A percentile compares a stretch with the other conserved stretches of the same genome.
Conservation (phyloP, 2,888 invertebrate genomes). For the Nemurella pictetii region DNA sequence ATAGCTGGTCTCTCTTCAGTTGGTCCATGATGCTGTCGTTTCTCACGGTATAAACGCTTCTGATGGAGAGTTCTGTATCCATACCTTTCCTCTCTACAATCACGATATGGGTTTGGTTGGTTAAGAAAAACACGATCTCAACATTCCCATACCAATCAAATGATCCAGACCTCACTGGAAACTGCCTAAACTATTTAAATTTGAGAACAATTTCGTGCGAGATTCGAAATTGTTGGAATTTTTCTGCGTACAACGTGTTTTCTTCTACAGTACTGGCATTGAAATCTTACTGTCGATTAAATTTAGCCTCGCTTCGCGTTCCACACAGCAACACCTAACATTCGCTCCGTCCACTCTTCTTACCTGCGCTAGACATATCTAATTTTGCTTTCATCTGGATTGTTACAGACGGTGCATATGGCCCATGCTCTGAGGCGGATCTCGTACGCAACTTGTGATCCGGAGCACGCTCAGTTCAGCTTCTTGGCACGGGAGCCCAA, state of each 20-base stretch:
- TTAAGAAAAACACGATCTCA: slow-evolving; percentile 3
- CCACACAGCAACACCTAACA: background rate
- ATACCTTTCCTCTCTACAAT: background rate
- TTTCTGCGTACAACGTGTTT: background rate
- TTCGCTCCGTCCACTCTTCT: background rate
- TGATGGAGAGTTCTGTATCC: background rate
- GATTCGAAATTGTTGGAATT: background rate
- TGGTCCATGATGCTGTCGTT: background rate
- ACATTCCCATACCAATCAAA: slow-evolving; percentile 4
- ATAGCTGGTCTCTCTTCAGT: background rate
- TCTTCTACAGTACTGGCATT: background rate
- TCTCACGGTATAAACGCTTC: background rate
- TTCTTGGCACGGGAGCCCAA: slow-evolving; percentile 74
- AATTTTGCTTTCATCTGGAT: slow-evolving; percentile 38
- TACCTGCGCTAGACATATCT: background rate
- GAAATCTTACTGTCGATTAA: background rate
- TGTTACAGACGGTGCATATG: slow-evolving; percentile 76
- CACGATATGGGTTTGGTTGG: slow-evolving; percentile 22
- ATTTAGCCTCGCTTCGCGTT: background rate
- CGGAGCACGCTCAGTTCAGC: slow-evolving; percentile 76
- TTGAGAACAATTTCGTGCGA: background rate
- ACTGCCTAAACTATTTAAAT: background rate
- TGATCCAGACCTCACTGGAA: background rate
- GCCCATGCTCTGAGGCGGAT: slow-evolving; percentile 81
- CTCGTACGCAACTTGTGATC: slow-evolving; percentile 84